Evolutionary conservation across 2,888 invertebrate genomes (phyloP), one percentile per base, ranked within the genome.

Genomic region (Platycnemis pennipes): DNA sequence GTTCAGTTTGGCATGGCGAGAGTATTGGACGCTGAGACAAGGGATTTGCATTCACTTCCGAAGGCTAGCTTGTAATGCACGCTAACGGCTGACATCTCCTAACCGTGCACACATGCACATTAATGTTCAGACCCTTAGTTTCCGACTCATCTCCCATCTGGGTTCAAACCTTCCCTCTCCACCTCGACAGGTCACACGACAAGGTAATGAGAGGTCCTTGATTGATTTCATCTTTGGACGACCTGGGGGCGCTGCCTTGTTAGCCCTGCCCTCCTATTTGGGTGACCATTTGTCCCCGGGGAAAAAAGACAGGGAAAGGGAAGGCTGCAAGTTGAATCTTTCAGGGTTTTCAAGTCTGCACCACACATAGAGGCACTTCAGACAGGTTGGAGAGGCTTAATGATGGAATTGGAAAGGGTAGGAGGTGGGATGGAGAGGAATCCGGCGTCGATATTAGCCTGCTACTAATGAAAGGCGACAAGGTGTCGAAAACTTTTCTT

Each of bases 81-180:
- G 91, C 69, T 91, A 91, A 63, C 91, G 63, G 44, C 91, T 91
- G 91, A 63, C 91, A 63, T 69, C 63, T 91, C n/a, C 91, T 37
- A 37, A 77, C 77, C 31, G 77, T 26, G 37, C 11, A 26, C 63
- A 26, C 69, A 77, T 37, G 16, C 77, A 77, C 13, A 26, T n/a
- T n/a, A n/a, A n/a, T 37, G 31, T 11, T 3, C 77, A 11, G 37
- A 77, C 77, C 77, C 77, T 77, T 37, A 63, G 26, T n/a, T n/a
- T n/a, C n/a, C n/a, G n/a, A n/a, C n/a, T n/a, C n/a, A n/a, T n/a
- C n/a, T n/a, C n/a, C n/a, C n/a, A n/a, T n/a, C n/a, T n/a, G 63
- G 63, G 22, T 63, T 63, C n/a, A 63, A 22, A 63, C 63, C 63
- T 11, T 49, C 49, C 49, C 8, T 11, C 49, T 16, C 49, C 49